Base-by-base conservation (phyloP, 2,113 vertebrate species). In the Nematolebias whitei region DNA sequence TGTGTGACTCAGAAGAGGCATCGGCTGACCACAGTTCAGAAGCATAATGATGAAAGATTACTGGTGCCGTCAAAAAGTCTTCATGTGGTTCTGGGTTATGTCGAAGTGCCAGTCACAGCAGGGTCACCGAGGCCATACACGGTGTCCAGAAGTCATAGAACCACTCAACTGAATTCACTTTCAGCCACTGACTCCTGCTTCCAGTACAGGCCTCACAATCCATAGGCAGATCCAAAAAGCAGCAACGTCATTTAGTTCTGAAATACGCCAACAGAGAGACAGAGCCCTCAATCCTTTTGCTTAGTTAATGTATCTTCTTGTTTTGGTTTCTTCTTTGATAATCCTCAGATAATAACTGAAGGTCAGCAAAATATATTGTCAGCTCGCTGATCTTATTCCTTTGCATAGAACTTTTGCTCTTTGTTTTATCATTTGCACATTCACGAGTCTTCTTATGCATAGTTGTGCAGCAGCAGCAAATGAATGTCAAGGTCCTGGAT, bases 1-100 rank as follows among this genome's bases (percentile, higher is more conserved):
- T 0, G 88, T 91, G 59, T 90, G 80, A 69, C 84, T 83, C 71
- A 93, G 82, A 0, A 93, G 90, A 24, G 91, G 91, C 41, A 85
- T 29, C 0, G 85, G 79, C 52, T 85, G 81, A 0, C 45, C 63
- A 1, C 80, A 83, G 35, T 80, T 76, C 44, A 88, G 60, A 2
- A 81, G 79, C 91, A 92, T 92, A 0, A 16, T 52, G 55, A 1
- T 24, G 0, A 35, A 26, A 18, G 10, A 20, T 24, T 14, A 7
- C 41, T 50, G 5, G 8, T 9, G 16, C 24, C 11, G 20, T 29
- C 0, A 1, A 43, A 11, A 2, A 52, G n/a, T n/a, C n/a, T n/a
- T n/a, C n/a, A 1, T n/a, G 7, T 29, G 26, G 26, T 4, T 29
- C 26, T 29, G 26, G 26, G 26, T n/a, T n/a, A n/a, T n/a, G 26